phyloP scores from a whole-genome alignment of 2,888 invertebrate species.

The Kuschelorhynchus macadamiae region DNA sequence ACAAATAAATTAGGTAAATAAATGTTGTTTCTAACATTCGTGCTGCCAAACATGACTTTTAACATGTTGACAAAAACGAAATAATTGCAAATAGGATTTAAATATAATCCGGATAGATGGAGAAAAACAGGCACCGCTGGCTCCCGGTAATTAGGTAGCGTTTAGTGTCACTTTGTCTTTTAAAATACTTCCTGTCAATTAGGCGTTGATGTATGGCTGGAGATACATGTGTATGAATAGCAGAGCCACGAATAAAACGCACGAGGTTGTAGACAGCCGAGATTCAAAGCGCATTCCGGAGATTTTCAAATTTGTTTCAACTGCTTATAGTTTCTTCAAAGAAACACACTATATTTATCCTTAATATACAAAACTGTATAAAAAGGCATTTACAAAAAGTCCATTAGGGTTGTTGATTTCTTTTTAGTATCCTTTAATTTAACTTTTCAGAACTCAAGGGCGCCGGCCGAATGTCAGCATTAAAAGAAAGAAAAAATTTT shows the following conservation, averaged over 20 bases:
- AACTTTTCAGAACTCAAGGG: too few relatives aligned
- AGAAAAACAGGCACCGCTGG: constrained; percentile 53
- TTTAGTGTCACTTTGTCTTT: constrained; percentile 70
- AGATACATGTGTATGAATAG: constrained; percentile 57
- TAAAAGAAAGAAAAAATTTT: too few relatives aligned
- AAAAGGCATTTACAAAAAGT: too few relatives aligned
- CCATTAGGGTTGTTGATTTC: too few relatives aligned
- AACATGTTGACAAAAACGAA: constrained; percentile 51
- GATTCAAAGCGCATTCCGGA: constrained; percentile 51
- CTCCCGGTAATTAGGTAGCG: constrained; percentile 68
- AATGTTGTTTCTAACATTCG: too few relatives aligned
- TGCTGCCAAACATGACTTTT: too few relatives aligned
- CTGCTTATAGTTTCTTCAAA: too few relatives aligned
- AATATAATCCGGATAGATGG: constrained; percentile 59
- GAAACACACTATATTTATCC: too few relatives aligned
- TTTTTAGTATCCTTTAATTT: too few relatives aligned
- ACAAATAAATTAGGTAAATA: too few relatives aligned
- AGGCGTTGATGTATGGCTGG: constrained; percentile 68
- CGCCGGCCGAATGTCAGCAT: too few relatives aligned
- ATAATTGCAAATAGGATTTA: constrained; percentile 65
- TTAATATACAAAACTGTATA: too few relatives aligned
- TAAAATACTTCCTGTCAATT: constrained; percentile 68
- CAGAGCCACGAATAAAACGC: constrained; percentile 27
- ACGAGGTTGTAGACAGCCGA: background rate
- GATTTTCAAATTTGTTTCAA: constrained; percentile 64